These are phyloP conservation scores for Tetragnatha montana DNA, from an alignment of 2,888 invertebrate genomes.

Conservation along the genomic window DNA sequence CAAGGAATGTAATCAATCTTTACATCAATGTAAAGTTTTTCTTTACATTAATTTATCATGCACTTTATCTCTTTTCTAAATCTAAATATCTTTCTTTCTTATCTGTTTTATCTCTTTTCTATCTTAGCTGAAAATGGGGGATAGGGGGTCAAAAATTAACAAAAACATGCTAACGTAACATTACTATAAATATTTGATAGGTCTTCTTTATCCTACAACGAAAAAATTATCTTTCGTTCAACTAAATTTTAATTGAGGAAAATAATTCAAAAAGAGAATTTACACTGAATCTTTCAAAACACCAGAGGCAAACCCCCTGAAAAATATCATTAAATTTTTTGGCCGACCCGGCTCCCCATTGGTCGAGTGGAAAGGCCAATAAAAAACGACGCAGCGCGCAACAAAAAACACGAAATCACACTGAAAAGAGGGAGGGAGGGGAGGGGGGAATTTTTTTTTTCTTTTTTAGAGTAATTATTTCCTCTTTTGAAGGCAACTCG, in stretches of 20 bases:
- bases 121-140: too few species aligned
- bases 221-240: too few species aligned
- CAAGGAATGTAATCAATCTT: too few species aligned
- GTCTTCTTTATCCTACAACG: too few species aligned
- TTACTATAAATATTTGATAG: too few species aligned
- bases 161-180: too few species aligned
- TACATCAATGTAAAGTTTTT: too few species aligned
- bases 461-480: constrained; percentile 57
- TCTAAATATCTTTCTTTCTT: too few species aligned
- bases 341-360: constrained; percentile 24
- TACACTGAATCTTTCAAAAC: constrained; percentile 3
- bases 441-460: constrained; percentile 28
- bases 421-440: not conserved
- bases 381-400: not conserved
- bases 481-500: constrained; percentile 55
- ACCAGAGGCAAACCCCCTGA: not conserved
- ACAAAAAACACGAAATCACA: constrained; percentile 13
- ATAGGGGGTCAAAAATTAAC: too few species aligned
- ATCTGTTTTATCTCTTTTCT: too few species aligned
- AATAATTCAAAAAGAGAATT: not conserved
- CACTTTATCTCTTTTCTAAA: too few species aligned
- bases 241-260: not conserved
- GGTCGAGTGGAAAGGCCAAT: constrained; percentile 11
- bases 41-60: too few species aligned
- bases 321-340: constrained; percentile 8